phyloP scores from a whole-genome alignment of 2,888 invertebrate species.

The Macrosoma leucophasiata region DNA sequence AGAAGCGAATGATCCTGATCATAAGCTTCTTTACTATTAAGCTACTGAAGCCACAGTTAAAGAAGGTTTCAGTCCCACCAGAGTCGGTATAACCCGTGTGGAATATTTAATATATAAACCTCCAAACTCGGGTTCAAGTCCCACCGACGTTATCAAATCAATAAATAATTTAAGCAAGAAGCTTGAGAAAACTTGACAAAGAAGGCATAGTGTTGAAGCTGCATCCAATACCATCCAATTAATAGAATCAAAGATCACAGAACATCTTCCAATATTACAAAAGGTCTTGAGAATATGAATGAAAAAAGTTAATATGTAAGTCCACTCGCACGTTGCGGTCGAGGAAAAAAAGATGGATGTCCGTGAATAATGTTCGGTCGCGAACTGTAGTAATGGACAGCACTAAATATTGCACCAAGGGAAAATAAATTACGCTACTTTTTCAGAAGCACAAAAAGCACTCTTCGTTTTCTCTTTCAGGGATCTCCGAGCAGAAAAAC shows the following conservation, averaged over 20 bases:
- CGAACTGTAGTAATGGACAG: constrained; percentile 74
- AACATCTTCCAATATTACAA: constrained; percentile 39
- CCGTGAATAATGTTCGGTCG: constrained; percentile 72
- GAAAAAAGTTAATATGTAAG: constrained; percentile 68
- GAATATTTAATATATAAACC: background rate
- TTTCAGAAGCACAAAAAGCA: constrained; percentile 69
- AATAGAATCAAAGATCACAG: constrained; percentile 11
- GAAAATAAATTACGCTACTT: constrained; percentile 72
- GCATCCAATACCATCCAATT: background rate
- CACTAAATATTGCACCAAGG: constrained; percentile 74
- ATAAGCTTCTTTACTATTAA: too few relatives aligned
- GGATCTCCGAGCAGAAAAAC: constrained; percentile 53
- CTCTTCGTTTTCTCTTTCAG: constrained; percentile 64
- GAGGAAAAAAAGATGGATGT: constrained; percentile 68
- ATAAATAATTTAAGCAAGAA: background rate
- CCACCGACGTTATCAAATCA: background rate
- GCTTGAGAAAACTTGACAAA: background rate
- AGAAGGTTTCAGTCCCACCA: too few relatives aligned
- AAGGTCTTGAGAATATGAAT: constrained; percentile 50
- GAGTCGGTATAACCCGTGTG: background rate
- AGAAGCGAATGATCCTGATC: too few relatives aligned
- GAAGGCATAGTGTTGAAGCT: background rate
- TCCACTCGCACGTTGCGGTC: constrained; percentile 50
- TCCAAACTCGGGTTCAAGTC: background rate
- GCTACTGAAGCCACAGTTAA: too few relatives aligned